These are phyloP conservation scores for Caracal caracal DNA, from an alignment of 2,113 vertebrate genomes.

Conservation along the genomic window DNA sequence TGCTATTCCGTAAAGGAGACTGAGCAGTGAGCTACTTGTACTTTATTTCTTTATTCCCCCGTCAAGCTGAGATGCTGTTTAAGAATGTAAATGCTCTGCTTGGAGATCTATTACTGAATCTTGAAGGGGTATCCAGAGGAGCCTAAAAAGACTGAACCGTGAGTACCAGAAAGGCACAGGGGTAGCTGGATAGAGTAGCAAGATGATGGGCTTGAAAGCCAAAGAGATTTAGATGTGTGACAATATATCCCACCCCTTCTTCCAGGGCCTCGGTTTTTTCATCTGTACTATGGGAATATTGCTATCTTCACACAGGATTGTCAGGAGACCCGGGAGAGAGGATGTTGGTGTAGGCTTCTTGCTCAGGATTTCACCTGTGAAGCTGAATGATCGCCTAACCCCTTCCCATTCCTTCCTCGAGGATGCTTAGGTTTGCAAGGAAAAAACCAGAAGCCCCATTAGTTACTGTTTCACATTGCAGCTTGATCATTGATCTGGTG, in stretches of 20 bases:
- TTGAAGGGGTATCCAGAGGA: background rate
- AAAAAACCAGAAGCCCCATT: background rate
- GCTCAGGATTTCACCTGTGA: background rate
- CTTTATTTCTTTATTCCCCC: background rate
- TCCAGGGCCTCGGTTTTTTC: background rate
- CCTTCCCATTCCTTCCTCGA: background rate
- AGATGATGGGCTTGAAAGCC: background rate
- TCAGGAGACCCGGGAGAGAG: no score
- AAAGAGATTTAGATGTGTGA: no score
- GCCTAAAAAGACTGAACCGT: background rate
- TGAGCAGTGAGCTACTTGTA: background rate
- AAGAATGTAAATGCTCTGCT: background rate
- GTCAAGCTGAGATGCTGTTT: background rate
- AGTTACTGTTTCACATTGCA: background rate
- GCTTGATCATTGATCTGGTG: background rate
- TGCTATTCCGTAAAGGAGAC: background rate
- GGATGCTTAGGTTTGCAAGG: background rate
- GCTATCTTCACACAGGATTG: accelerated
- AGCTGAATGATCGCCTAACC: accelerated
- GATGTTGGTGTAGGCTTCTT: accelerated
- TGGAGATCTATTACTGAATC: background rate
- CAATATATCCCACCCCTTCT: background rate
- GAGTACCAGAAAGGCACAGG: background rate
- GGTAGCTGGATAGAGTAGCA: accelerated
- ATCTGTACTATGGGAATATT: background rate